Evolutionary conservation across 92 coral and sea anemone species (phyloP).

Genomic region (Actinostola sp.): DNA sequence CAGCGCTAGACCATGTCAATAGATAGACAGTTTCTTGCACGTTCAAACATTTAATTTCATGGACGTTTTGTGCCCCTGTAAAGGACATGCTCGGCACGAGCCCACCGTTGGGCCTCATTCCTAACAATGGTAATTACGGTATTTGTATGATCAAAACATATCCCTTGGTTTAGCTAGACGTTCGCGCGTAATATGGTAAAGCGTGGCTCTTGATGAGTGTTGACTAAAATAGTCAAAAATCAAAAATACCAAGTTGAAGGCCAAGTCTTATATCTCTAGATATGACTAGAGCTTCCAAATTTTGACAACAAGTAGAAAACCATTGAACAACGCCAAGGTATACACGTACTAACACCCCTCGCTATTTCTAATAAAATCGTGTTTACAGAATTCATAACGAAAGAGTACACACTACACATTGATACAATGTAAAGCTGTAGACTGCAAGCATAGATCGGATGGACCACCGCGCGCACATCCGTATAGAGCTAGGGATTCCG

Average conservation of each 20-base stretch:
- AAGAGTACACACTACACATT: not conserved
- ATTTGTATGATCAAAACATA: not conserved
- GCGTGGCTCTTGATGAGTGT: not conserved
- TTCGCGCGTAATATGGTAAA: too few relatives aligned
- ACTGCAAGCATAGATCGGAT: not conserved
- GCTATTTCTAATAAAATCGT: constrained; percentile 10
- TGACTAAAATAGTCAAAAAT: not conserved
- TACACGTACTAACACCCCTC: constrained; percentile 11
- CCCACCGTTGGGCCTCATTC: too few relatives aligned
- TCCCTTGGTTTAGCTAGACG: too few relatives aligned
- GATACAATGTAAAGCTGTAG: not conserved
- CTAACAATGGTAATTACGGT: too few relatives aligned
- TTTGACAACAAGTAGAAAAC: not conserved
- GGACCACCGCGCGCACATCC: not conserved
- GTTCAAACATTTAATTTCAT: not conserved
- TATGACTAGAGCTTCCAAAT: not conserved
- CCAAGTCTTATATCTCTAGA: too few relatives aligned
- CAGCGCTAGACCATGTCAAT: constrained; percentile 60
- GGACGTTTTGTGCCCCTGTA: too few relatives aligned
- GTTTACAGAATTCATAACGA: constrained; percentile 9
- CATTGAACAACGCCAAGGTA: too few relatives aligned
- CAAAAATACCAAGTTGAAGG: not conserved
- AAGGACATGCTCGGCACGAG: too few relatives aligned
- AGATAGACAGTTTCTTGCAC: constrained; percentile 38
- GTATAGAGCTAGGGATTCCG: too few relatives aligned